Evolutionary conservation across 2,113 vertebrate genomes (phyloP), one percentile per base, ranked within the genome.

Genomic region (Ammospiza caudacuta): DNA sequence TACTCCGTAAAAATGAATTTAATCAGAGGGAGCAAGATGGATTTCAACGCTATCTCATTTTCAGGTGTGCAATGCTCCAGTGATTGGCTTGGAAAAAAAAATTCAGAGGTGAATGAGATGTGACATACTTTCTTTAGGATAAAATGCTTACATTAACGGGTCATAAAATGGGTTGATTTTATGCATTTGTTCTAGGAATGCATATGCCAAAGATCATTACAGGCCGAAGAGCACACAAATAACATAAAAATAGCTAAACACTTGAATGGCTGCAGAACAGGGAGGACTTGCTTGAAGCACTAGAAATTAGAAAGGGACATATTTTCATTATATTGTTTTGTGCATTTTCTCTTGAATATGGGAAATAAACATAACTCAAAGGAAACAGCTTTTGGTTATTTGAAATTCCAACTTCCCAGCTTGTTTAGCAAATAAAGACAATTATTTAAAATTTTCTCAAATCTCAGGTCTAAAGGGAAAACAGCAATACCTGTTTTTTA

Each of bases 31-130:
- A 95, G 49, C 22, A 72, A 83, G 84, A 58, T 2, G 76, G 73
- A 83, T 94, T 90, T 90, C 80, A 87, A 41, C 0, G 23, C 31
- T 37, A 33, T 23, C 86, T 76, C 43, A 14, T 93, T 78, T 92
- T 95, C 93, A 96, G 85, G 76, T 92, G 62, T 66, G 80, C n/a
- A 67, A n/a, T 18, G 77, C 49, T 96, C 54, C 70, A 73, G 70
- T 35, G 49, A 76, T 7, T 52, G 31, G 58, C 41, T 69, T 35
- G 33, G 3, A 78, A 79, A 88, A 88, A 88, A 69, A 78, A 70
- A 81, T 13, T n/a, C 52, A 15, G 73, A 61, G 47, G 57, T 70
- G 73, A 93, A 95, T 23, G 57, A 95, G 72, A 62, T 9, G 18
- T 90, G 83, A 83, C 67, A 81, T 33, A 43, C 85, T 89, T 90